Percentiles rank a stretch among this genome's conserved stretches.
These are phyloP conservation scores for Protaetia brevitarsis DNA, from an alignment of 1,140 invertebrate genomes.

Conservation along the genomic window DNA sequence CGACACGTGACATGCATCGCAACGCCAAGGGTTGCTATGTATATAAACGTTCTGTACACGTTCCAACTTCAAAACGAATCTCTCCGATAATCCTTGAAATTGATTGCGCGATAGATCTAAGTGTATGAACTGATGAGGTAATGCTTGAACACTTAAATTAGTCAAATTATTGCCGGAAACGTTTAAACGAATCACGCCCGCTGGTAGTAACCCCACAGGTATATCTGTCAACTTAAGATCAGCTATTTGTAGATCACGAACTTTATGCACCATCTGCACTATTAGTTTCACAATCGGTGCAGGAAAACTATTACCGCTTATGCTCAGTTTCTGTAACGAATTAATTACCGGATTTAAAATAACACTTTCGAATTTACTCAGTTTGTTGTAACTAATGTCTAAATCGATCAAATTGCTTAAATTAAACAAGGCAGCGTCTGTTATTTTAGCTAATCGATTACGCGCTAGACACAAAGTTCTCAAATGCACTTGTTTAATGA, in stretches of 20 bases:
- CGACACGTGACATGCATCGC: constrained; percentile 62
- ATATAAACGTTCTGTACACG: constrained; percentile 54
- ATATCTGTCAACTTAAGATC: constrained; percentile 57
- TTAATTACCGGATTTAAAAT: constrained; percentile 60
- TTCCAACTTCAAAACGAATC: constrained; percentile 55
- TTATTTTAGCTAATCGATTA: constrained; percentile 70
- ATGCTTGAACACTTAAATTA: constrained; percentile 54
- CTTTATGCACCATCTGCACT: constrained; percentile 55
- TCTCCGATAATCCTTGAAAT: constrained; percentile 57
- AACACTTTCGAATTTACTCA: constrained; percentile 61
- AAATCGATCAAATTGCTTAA: constrained; percentile 62
- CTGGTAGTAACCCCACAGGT: constrained; percentile 54
- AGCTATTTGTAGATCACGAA: constrained; percentile 57
- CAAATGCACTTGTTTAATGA: constrained; percentile 62
- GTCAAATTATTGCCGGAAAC: constrained; percentile 59
- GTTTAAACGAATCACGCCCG: constrained; percentile 51
- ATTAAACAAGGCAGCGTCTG: constrained; percentile 66
- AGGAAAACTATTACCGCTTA: constrained; percentile 63
- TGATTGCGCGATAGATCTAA: constrained; percentile 63
- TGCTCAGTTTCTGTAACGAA: constrained; percentile 59
- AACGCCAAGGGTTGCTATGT: constrained; percentile 64
- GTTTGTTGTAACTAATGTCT: constrained; percentile 72
- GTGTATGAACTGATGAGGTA: constrained; percentile 55
- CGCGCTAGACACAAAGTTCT: constrained; percentile 59
- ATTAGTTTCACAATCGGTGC: constrained; percentile 50